A percentile compares a stretch with the other conserved stretches of the same genome.
phyloP scores from a whole-genome alignment of 1,140 invertebrate species.

The Triops longicaudatus region DNA sequence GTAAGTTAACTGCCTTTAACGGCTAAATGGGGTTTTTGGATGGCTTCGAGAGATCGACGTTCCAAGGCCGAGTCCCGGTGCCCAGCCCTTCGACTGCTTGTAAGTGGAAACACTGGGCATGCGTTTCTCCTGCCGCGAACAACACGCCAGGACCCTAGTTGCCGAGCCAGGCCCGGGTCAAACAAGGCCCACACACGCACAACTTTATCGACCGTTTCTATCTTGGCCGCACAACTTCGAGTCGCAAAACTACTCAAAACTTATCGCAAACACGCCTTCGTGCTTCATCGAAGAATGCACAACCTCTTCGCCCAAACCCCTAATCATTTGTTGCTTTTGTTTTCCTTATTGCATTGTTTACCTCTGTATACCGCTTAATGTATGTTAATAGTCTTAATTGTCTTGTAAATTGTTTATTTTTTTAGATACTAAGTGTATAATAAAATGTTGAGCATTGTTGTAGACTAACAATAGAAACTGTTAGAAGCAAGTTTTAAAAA shows the following conservation, averaged over 20 bases:
- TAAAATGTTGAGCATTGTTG: too few relatives aligned
- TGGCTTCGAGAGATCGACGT: slow-evolving; percentile 14
- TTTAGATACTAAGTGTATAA: too few relatives aligned
- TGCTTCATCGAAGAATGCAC: background rate
- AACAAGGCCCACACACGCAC: background rate
- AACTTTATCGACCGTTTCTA: background rate
- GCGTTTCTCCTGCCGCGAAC: background rate
- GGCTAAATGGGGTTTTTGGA: slow-evolving; percentile 7
- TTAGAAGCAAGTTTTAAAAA: too few relatives aligned
- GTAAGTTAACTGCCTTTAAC: background rate
- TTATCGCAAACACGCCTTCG: background rate
- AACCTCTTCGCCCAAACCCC: too few relatives aligned
- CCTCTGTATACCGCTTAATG: too few relatives aligned
- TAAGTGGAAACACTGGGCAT: slow-evolving; percentile 6
- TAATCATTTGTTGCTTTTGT: too few relatives aligned
- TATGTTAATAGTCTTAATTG: too few relatives aligned
- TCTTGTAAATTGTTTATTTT: too few relatives aligned
- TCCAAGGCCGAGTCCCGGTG: slow-evolving; percentile 8
- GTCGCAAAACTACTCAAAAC: background rate
- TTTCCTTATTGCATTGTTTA: too few relatives aligned
- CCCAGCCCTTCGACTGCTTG: slow-evolving; percentile 2
- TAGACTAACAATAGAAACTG: too few relatives aligned
- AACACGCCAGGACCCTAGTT: background rate
- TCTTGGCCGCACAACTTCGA: background rate
- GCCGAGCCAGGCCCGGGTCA: background rate